These are phyloP conservation scores for Tigriopus japonicus DNA, from an alignment of 1,140 invertebrate species.

Conservation along the genomic window DNA sequence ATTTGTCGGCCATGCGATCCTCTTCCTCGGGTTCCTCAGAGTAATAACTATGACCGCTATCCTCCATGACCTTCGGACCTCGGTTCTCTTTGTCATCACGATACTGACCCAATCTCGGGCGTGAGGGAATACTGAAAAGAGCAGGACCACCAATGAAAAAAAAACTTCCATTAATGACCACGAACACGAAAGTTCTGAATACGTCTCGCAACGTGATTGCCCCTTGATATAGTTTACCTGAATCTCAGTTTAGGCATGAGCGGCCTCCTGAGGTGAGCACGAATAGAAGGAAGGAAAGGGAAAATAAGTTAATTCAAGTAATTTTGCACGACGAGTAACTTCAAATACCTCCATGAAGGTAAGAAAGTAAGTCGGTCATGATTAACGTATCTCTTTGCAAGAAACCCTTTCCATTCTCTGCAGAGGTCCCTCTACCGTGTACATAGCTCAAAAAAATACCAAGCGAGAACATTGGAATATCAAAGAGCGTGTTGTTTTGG, in stretches of 20 bases:
- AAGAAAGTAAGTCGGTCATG: too few relatives aligned
- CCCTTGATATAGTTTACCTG: slow-evolving; percentile 44
- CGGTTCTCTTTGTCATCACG: slow-evolving; percentile 21
- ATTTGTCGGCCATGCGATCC: slow-evolving; percentile 58
- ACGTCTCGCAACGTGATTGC: background rate
- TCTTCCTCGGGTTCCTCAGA: slow-evolving; percentile 48
- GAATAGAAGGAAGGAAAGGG: background rate
- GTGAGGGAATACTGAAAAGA: slow-evolving; percentile 6
- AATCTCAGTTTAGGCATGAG: slow-evolving; percentile 70
- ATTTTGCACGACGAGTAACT: too few relatives aligned
- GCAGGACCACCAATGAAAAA: background rate
- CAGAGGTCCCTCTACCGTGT: too few relatives aligned
- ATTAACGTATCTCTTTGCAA: too few relatives aligned
- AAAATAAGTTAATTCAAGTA: too few relatives aligned
- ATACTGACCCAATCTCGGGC: slow-evolving; percentile 4
- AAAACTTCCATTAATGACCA: background rate
- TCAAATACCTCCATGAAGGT: too few relatives aligned
- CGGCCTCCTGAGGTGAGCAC: slow-evolving; percentile 43
- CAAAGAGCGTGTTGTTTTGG: too few relatives aligned
- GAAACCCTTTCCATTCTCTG: too few relatives aligned
- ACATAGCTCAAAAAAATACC: too few relatives aligned
- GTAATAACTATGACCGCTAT: slow-evolving; percentile 48
- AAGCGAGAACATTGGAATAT: too few relatives aligned
- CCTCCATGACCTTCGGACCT: slow-evolving; percentile 17
- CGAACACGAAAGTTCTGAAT: slow-evolving; percentile 5